These are phyloP conservation scores for Lucifuga dentata DNA, from an alignment of 2,113 vertebrate genomes.

Conservation along the genomic window DNA sequence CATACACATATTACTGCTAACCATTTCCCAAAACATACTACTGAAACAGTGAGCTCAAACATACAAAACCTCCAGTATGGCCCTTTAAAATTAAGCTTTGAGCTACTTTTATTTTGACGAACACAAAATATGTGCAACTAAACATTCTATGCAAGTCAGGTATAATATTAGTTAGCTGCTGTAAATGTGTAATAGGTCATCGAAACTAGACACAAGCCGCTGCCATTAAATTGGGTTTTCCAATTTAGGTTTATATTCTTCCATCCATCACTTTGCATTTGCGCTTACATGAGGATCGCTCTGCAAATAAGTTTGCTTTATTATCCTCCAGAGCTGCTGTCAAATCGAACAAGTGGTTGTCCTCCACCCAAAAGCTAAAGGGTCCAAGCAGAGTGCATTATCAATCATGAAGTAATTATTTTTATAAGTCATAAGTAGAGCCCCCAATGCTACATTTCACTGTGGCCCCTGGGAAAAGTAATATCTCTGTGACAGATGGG, in stretches of 20 bases:
- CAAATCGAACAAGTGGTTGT: constrained; percentile 19
- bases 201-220: constrained; percentile 27
- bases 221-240: constrained; percentile 39
- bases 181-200: neutral
- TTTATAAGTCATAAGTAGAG: constrained; percentile 41
- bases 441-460: constrained; percentile 41
- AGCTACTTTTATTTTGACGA: constrained; percentile 7
- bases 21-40: no score
- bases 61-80: no score
- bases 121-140: constrained; percentile 1
- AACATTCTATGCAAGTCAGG: constrained; percentile 21
- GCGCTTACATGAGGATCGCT: constrained; percentile 5
- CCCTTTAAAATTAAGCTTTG: constrained; percentile 18
- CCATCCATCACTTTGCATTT: constrained; percentile 51
- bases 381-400: constrained; percentile 31
- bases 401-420: constrained; percentile 56
- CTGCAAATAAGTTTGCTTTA: constrained; percentile 22
- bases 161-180: constrained; percentile 12
- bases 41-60: no score
- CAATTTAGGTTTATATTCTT: constrained; percentile 19
- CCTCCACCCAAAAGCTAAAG: constrained; percentile 21
- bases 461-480: constrained; percentile 36
- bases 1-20: no score
- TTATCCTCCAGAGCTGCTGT: constrained; percentile 24
- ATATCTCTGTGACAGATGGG: constrained; percentile 59